phyloP scores from a whole-genome alignment of 2,888 invertebrate genomes.

The Pelosia muscerda region DNA sequence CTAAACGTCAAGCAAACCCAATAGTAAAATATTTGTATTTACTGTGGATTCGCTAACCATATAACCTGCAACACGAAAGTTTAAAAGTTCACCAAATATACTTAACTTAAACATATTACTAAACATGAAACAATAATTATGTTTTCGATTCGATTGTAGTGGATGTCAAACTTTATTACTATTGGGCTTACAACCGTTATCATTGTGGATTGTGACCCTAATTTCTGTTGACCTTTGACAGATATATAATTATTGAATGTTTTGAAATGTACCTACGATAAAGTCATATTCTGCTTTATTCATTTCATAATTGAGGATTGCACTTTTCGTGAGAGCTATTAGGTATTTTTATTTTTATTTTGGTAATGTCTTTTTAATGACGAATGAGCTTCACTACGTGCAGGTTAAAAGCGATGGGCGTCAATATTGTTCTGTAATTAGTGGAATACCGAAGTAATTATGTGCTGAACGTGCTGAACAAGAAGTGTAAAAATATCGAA shows the following conservation, averaged over 20 bases:
- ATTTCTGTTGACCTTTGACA: conserved; percentile 64
- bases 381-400: background rate
- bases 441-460: background rate
- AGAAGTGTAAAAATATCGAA: background rate
- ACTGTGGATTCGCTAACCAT: too few relatives aligned
- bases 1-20: too few relatives aligned
- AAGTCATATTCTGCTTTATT: conserved; percentile 27
- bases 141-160: background rate
- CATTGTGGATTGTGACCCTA: conserved; percentile 63
- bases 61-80: too few relatives aligned
- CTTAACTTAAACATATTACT: too few relatives aligned
- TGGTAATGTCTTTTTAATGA: conserved; percentile 5
- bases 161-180: conserved; percentile 53
- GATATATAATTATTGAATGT: conserved; percentile 53
- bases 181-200: conserved; percentile 57
- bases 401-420: background rate
- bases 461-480: background rate
- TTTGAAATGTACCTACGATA: conserved; percentile 44
- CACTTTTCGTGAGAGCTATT: conserved; percentile 9
- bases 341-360: conserved; percentile 2
- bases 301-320: conserved; percentile 22
- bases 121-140: too few relatives aligned
- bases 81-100: too few relatives aligned
- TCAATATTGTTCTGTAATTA: conserved; percentile 1
- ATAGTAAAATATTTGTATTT: too few relatives aligned